A percentile compares a stretch with the other conserved stretches of the same genome.
Conservation (phyloP, 2,888 invertebrate genomes). For the Acanthopleura granulata region DNA sequence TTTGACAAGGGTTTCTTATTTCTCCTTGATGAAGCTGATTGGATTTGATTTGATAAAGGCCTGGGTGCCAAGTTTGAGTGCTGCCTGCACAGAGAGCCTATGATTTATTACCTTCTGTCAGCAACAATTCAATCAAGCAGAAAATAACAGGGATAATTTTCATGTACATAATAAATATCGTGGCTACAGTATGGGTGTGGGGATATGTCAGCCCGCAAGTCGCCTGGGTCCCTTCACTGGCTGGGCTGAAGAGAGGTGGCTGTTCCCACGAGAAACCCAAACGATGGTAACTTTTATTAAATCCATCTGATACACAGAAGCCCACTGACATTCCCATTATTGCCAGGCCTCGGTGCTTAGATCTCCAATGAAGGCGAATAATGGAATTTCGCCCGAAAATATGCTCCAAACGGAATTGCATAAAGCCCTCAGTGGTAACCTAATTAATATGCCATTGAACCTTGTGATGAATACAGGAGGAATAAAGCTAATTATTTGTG, state of each 20-base stretch:
- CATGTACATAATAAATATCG: constrained; percentile 8
- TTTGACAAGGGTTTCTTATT: neutral
- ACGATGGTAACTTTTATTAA: constrained; percentile 5
- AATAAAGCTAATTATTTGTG: neutral
- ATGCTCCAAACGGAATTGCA: neutral
- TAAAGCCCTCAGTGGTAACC: neutral
- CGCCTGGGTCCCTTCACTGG: too few species aligned
- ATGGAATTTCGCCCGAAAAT: neutral
- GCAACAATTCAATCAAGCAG: constrained; percentile 9
- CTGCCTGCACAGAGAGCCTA: neutral
- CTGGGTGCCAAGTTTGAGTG: neutral
- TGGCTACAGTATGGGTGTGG: neutral
- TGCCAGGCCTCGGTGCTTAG: neutral
- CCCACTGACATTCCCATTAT: constrained; percentile 1
- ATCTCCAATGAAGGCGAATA: neutral
- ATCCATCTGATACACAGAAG: neutral
- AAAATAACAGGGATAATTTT: constrained; percentile 1
- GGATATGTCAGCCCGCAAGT: too few species aligned
- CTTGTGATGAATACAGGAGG: neutral
- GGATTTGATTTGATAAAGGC: constrained; percentile 5
- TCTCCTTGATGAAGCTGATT: neutral
- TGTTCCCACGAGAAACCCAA: neutral
- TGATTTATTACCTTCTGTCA: constrained; percentile 10
- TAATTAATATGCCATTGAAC: neutral
- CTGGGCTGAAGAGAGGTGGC: too few species aligned